These are phyloP conservation scores for Schrankia costaestrigalis DNA, from an alignment of 2,888 invertebrate genomes.

Conservation along the genomic window DNA sequence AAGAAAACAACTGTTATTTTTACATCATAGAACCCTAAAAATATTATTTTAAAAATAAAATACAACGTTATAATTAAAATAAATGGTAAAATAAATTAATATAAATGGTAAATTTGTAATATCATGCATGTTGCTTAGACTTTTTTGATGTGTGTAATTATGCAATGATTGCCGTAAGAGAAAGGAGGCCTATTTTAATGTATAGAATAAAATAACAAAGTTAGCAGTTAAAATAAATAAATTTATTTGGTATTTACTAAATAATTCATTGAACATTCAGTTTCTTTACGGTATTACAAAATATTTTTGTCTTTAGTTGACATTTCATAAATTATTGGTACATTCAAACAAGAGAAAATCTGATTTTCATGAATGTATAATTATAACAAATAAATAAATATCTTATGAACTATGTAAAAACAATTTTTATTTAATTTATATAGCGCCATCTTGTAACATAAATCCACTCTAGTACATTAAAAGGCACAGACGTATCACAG, in stretches of 20 bases:
- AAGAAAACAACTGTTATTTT: too few relatives aligned
- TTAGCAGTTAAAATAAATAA: constrained; percentile 45
- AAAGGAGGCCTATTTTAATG: background rate
- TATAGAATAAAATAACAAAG: background rate
- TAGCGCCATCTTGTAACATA: constrained; percentile 66
- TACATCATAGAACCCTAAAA: too few relatives aligned
- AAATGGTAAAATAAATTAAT: too few relatives aligned
- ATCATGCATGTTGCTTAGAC: too few relatives aligned
- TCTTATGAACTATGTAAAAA: constrained; percentile 40
- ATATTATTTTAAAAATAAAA: too few relatives aligned
- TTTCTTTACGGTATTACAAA: constrained; percentile 27
- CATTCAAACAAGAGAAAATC: constrained; percentile 25
- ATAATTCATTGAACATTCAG: constrained; percentile 40
- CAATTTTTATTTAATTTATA: constrained; percentile 40
- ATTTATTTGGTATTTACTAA: constrained; percentile 58
- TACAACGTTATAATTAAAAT: too few relatives aligned
- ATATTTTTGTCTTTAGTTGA: constrained; percentile 22
- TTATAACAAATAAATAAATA: constrained; percentile 47
- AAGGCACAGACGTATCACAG: constrained; percentile 80
- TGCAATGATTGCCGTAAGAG: too few relatives aligned
- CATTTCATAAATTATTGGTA: constrained; percentile 20
- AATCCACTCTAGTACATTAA: constrained; percentile 49
- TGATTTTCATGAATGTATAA: constrained; percentile 28
- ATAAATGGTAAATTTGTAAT: too few relatives aligned
- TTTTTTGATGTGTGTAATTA: too few relatives aligned